Evolutionary conservation across 2,888 invertebrate species (phyloP), one percentile per base, ranked within the genome.

Genomic region (Xanthia togata): DNA sequence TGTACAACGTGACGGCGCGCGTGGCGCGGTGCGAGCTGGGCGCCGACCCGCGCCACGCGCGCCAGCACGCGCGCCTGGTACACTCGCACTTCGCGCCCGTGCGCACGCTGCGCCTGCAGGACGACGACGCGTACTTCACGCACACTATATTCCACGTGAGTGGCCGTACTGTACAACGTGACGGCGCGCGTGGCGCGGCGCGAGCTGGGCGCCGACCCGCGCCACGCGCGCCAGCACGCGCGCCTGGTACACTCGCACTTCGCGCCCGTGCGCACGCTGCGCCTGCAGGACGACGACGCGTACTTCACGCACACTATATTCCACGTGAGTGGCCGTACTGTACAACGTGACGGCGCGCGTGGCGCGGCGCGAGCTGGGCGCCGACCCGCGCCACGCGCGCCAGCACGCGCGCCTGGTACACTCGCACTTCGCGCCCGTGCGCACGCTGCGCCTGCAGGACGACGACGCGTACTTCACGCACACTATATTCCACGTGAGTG

Each of bases 1-100:
- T n/a, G n/a, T n/a, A n/a, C n/a, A 99, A 98, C 96, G 97, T 98
- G 98, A 89, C 99, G 98, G 76, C 99, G 98, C 95, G 98, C 98
- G 92, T 99, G 98, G 96, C 99, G 98, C 63, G 99, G 97, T 92
- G 95, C 73, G 93, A 93, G 88, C 91, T 93, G 17, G 97, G 97
- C 96, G 93, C 91, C 35, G 94, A 91, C 89, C 91, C 57, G 90
- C 91, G n/a, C n/a, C n/a, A 73, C 26, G 72, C 91, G 14, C 92
- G 95, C 14, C 91, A 91, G 26, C 90, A 94, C 92, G 84, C 94
- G 12, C 89, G 94, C 2, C 92, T 94, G 26, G 93, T 87, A 86
- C 96, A 96, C 91, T 85, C 95, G 96, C 97, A 91, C 92, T 96
- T 96, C 92, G 94, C 96, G 83, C 94, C 95, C 76, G 93, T 90